Evolutionary conservation across 1,140 invertebrate species (phyloP).

Genomic region (Drosophila mayri): DNA sequence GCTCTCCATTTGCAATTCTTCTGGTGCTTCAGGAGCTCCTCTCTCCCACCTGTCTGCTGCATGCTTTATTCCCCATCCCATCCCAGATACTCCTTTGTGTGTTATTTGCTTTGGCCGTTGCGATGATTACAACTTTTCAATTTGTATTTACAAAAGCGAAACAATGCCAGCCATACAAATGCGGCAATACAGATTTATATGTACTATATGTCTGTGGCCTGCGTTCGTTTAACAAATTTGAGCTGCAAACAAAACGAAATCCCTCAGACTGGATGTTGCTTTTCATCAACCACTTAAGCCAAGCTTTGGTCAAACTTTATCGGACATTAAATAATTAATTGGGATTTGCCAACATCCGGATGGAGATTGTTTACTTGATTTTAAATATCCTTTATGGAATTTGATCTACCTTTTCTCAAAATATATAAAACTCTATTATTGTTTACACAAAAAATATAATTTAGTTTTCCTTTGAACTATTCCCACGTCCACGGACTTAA

Average conservation of each 20-base stretch:
- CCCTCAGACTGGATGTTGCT: neutral
- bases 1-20: conserved; percentile 16
- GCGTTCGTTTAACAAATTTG: conserved; percentile 28
- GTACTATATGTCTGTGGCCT: conserved; percentile 3
- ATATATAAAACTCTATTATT: neutral
- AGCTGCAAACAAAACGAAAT: conserved; percentile 26
- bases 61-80: conserved; percentile 14
- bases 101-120: conserved; percentile 52
- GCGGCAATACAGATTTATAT: conserved; percentile 6
- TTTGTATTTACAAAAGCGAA: conserved; percentile 54
- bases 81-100: conserved; percentile 25
- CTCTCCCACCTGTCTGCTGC: conserved; percentile 39
- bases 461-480: neutral
- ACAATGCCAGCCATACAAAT: conserved; percentile 50
- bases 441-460: neutral
- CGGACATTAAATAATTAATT: conserved; percentile 16
- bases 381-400: neutral
- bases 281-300: conserved; percentile 26
- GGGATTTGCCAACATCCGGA: too few species aligned
- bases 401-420: neutral
- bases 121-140: conserved; percentile 64
- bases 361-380: neutral
- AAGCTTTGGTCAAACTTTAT: conserved; percentile 14
- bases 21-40: conserved; percentile 21
- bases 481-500: conserved; percentile 1